Evolutionary conservation across 1,140 invertebrate species (phyloP), one percentile per base, ranked within the genome.

Genomic region (Luehdorfia chinensis): DNA sequence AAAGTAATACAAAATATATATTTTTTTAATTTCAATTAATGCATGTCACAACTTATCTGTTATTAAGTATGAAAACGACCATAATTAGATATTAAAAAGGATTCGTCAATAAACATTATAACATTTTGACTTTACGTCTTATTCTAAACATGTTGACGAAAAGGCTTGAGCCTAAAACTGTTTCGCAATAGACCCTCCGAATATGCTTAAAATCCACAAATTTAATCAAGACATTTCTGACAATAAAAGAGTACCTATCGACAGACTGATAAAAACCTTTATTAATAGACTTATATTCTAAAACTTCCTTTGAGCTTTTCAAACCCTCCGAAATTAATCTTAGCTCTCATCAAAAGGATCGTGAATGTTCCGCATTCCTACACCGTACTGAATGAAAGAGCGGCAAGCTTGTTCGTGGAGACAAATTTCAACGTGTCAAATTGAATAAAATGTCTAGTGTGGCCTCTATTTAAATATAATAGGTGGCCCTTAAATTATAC

Each of bases 251-350:
- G 69, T 71, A 58, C 65, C 74, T 69, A 71, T 71, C 60, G 55
- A 48, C 48, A 56, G 51, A 56, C 58, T 67, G 56, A 43, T 39
- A 75, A 78, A 76, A 75, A 66, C 66, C 66, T 80, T 81, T 78
- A 85, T 81, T 83, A 83, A 83, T 85, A 74, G 74, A 81, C 76
- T 83, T 83, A 83, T 71, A 73, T 78, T 83, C 76, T 73, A 77
- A 81, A 83, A 74, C 76, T 74, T 79, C 75, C 75, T 83, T 85
- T 85, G 78, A 81, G 64, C 68, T 60, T 41, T 28, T 43, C 48
- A 70, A 77, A 57, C 69, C 66, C 75, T 60, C 65, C 65, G 57
- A 78, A 81, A 84, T 81, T 83, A 85, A 85, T 84, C 75, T 81
- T 75, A 74, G 66, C 68, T 68, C 66, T 76, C 74, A 74, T 81